Percentiles rank a stretch among this genome's conserved stretches.
Conservation (phyloP, 2,113 vertebrate genomes). For the Sorex fumeus region DNA sequence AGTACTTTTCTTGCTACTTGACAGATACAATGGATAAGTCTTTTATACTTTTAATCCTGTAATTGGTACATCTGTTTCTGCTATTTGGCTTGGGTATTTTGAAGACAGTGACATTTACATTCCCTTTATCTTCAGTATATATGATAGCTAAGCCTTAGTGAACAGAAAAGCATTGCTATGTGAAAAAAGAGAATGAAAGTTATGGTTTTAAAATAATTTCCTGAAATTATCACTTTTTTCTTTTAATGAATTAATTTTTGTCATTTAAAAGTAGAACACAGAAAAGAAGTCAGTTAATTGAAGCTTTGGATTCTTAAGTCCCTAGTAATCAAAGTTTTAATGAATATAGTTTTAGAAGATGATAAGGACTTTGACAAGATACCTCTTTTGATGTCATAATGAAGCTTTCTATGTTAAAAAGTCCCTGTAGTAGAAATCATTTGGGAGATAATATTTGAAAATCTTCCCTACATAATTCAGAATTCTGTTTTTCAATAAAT, state of each 20-base stretch:
- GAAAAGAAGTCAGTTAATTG: constrained; percentile 62
- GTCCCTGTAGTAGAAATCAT: constrained; percentile 34
- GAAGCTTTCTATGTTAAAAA: constrained; percentile 60
- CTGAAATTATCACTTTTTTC: constrained; percentile 4
- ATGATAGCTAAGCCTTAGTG: background rate
- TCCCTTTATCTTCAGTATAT: background rate
- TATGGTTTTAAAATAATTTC: constrained; percentile 23
- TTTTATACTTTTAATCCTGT: background rate
- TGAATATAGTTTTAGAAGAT: constrained; percentile 60
- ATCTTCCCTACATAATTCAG: constrained; percentile 28
- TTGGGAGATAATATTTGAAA: constrained; percentile 10
- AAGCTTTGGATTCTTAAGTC: constrained; percentile 45
- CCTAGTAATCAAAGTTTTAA: constrained; percentile 75
- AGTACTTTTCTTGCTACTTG: background rate
- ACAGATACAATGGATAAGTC: background rate
- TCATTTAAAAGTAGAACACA: constrained; percentile 66
- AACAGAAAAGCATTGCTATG: background rate
- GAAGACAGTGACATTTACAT: background rate
- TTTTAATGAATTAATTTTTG: constrained; percentile 38
- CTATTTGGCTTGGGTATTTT: background rate
- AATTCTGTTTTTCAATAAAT: background rate
- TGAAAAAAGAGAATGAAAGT: constrained; percentile 27
- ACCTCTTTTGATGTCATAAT: constrained; percentile 59
- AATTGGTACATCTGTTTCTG: background rate
- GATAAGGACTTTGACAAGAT: constrained; percentile 57